phyloP scores from a whole-genome alignment of 1,140 invertebrate species.

The Drosophila parabipectinata region DNA sequence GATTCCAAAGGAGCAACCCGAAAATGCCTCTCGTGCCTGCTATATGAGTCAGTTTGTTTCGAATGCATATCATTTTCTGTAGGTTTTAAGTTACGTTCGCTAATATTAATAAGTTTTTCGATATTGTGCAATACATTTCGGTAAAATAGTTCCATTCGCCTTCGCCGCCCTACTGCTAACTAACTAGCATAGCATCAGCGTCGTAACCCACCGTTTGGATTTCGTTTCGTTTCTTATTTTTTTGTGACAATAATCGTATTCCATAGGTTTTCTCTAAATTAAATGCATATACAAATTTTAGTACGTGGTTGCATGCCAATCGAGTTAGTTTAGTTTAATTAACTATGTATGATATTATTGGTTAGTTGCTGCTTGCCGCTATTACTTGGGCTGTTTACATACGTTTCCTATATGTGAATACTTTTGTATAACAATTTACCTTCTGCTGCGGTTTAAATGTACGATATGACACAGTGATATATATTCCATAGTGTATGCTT shows the following conservation, averaged over 20 bases:
- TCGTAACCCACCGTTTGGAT: conserved; percentile 50
- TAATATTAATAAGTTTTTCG: conserved; percentile 74
- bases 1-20: conserved; percentile 11
- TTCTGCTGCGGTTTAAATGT: conserved; percentile 62
- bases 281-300: conserved; percentile 81
- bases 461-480: conserved; percentile 82
- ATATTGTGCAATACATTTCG: conserved; percentile 83
- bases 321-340: conserved; percentile 33
- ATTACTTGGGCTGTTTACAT: conserved; percentile 62
- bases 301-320: conserved; percentile 67
- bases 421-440: conserved; percentile 58
- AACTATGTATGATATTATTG: conserved; percentile 43
- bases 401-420: conserved; percentile 54
- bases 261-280: conserved; percentile 58
- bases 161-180: conserved; percentile 37
- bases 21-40: conserved; percentile 7
- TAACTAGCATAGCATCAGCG: conserved; percentile 27
- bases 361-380: conserved; percentile 73
- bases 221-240: conserved; percentile 39
- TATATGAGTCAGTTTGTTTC: conserved; percentile 39
- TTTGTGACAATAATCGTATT: conserved; percentile 25
- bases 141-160: conserved; percentile 69
- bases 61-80: conserved; percentile 34
- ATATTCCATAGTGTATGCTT: conserved; percentile 73
- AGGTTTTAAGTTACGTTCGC: conserved; percentile 59